Evolutionary conservation across 1,140 invertebrate genomes (phyloP).

Genomic region (Helicoverpa zea): DNA sequence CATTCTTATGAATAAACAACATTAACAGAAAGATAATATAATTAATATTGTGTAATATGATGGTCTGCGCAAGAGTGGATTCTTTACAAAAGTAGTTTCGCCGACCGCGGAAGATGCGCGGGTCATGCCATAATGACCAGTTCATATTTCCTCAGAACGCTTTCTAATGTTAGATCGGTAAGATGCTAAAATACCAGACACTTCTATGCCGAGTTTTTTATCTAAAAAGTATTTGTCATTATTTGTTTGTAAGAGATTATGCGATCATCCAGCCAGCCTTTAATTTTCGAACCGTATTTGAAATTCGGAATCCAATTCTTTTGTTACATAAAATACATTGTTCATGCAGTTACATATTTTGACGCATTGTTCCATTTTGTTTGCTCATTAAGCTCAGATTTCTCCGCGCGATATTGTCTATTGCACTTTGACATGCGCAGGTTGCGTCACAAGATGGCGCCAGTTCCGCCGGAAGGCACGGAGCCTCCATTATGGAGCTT

Average conservation of each 20-base stretch:
- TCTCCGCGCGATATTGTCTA: conserved; percentile 33
- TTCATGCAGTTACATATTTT: too few relatives aligned
- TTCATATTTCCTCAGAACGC: conserved; percentile 26
- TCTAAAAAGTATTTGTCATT: background rate
- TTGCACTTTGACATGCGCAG: conserved; percentile 48
- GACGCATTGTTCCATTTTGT: too few relatives aligned
- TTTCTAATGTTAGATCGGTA: conserved; percentile 26
- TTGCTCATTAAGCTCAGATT: conserved; percentile 19
- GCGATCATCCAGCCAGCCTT: too few relatives aligned
- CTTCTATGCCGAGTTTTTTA: background rate
- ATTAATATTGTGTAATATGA: conserved; percentile 27
- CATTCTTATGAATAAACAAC: conserved; percentile 22
- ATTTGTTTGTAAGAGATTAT: background rate
- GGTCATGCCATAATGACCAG: conserved; percentile 27
- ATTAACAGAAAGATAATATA: conserved; percentile 7
- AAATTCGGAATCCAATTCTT: background rate
- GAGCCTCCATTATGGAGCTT: conserved; percentile 55
- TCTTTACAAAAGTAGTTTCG: conserved; percentile 13
- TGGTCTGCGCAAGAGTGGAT: conserved; percentile 33
- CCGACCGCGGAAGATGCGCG: conserved; percentile 5
- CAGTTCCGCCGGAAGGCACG: conserved; percentile 60
- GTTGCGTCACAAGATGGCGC: conserved; percentile 49
- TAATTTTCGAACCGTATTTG: too few relatives aligned
- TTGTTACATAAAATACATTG: background rate
- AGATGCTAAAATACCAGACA: background rate